Evolutionary conservation across 2,888 invertebrate genomes (phyloP).

Genomic region (Himalopsyche tibetana): DNA sequence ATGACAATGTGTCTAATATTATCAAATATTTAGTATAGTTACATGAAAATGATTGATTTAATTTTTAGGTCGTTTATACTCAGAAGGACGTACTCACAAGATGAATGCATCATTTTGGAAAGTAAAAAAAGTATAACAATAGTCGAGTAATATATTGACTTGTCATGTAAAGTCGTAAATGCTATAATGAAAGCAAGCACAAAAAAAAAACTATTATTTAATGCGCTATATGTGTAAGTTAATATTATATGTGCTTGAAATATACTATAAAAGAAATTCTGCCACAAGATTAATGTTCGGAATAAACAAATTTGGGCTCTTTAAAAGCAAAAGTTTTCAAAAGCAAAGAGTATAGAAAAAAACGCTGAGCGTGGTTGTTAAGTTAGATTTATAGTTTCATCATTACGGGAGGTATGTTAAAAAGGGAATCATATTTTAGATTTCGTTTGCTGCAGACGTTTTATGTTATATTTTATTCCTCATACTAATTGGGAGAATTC

Average conservation of each 20-base stretch:
- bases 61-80: no score
- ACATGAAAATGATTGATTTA: no score
- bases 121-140: background rate
- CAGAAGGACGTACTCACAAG: no score
- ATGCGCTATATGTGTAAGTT: background rate
- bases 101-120: background rate
- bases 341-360: slow-evolving; percentile 19
- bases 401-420: slow-evolving; percentile 18
- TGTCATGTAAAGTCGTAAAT: background rate
- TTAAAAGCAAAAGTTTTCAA: slow-evolving; percentile 40
- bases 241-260: background rate
- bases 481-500: slow-evolving; percentile 6
- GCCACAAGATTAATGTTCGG: slow-evolving; percentile 38
- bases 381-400: slow-evolving; percentile 43
- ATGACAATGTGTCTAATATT: no score
- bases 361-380: slow-evolving; percentile 38
- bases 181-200: background rate
- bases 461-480: background rate
- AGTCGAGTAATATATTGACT: background rate
- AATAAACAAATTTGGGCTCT: slow-evolving; percentile 39
- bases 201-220: background rate
- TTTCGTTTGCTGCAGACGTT: background rate
- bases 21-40: no score
- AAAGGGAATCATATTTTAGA: slow-evolving; percentile 42
- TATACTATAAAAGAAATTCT: slow-evolving; percentile 34